Conservation (phyloP, 2,888 invertebrate genomes). For the Pocota personata region DNA sequence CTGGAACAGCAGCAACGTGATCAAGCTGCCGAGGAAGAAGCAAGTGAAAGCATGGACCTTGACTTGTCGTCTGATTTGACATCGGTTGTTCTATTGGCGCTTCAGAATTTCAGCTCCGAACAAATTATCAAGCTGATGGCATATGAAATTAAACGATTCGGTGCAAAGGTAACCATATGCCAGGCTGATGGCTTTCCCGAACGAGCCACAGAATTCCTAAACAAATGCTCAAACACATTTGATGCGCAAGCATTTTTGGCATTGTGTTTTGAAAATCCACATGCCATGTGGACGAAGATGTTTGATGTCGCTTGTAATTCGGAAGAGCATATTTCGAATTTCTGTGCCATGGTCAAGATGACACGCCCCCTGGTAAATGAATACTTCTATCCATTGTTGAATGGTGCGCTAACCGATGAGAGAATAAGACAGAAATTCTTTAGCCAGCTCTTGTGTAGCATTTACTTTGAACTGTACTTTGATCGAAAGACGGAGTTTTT, state of each 20-base stretch:
- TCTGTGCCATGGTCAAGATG: conserved; percentile 74
- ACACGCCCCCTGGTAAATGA: conserved; percentile 75
- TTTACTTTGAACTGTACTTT: conserved; percentile 76
- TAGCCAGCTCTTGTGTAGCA: conserved; percentile 76
- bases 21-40: neutral
- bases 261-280: conserved; percentile 77
- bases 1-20: conserved; percentile 42
- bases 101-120: conserved; percentile 75
- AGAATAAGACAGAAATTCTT: conserved; percentile 75
- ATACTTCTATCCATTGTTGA: conserved; percentile 75
- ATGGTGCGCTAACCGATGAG: conserved; percentile 70
- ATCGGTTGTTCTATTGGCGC: conserved; percentile 73
- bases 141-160: conserved; percentile 75
- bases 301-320: conserved; percentile 77
- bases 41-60: conserved; percentile 61
- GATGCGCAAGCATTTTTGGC: conserved; percentile 76
- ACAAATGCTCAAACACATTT: conserved; percentile 76
- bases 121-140: conserved; percentile 74
- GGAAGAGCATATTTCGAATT: conserved; percentile 75
- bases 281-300: conserved; percentile 76
- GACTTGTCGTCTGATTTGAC: conserved; percentile 63
- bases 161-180: conserved; percentile 69
- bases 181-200: conserved; percentile 69
- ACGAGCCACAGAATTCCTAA: conserved; percentile 77
- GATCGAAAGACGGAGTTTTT: conserved; percentile 77